Conservation (phyloP, 2,113 vertebrate species). For the Axis porcinus region DNA sequence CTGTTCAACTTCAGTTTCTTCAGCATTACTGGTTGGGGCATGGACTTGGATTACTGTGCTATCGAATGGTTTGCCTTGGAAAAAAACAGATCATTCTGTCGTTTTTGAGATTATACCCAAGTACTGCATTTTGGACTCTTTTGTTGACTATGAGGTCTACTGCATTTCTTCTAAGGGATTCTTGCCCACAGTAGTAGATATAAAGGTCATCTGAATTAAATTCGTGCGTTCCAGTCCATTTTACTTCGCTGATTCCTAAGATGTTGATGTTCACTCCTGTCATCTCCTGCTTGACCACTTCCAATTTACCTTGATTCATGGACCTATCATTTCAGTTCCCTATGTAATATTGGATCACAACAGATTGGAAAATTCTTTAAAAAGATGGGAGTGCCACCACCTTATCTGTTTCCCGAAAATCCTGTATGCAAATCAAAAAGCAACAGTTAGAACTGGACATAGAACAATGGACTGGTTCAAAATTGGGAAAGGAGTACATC, state of each 20-base stretch:
- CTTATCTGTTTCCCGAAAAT: not conserved
- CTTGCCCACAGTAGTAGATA: not conserved
- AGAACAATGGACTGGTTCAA: not conserved
- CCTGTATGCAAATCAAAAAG: not conserved
- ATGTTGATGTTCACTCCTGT: not conserved
- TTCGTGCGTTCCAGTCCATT: not conserved
- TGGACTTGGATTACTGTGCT: not conserved
- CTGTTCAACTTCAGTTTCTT: not conserved
- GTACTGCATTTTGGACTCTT: not conserved
- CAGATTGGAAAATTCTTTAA: not conserved
- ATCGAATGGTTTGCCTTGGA: not conserved
- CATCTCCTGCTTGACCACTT: not conserved
- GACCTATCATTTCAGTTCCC: not conserved
- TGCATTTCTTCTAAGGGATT: not conserved
- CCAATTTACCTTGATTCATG: not conserved
- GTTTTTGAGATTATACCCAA: not conserved
- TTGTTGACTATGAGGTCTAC: not conserved
- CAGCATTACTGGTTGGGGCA: not conserved
- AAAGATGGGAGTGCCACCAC: not conserved
- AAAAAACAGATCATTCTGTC: not conserved
- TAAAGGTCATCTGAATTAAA: not conserved
- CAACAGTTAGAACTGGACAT: not conserved
- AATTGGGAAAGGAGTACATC: not conserved
- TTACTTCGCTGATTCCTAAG: not conserved
- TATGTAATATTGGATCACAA: not conserved